Base-by-base conservation (phyloP, 2,797 vertebrate genomes). In the Siniperca scherzeri region DNA sequence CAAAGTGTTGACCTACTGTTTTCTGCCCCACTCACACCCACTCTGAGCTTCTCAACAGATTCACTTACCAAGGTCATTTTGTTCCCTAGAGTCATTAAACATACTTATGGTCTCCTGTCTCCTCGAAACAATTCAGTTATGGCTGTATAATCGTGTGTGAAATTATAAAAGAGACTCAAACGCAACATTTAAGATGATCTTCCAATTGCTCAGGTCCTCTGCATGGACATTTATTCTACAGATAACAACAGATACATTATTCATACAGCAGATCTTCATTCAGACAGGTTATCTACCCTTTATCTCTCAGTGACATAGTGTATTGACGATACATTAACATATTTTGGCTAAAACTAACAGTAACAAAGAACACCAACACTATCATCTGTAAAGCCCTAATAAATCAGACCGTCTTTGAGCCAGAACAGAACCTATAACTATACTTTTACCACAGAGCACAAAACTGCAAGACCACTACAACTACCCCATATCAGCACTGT, bases 51-150 rank as follows among this genome's bases (percentile, higher is more conserved):
- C 69, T 71, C 68, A 88, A 46, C 12, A 4, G 71, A 77, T 87
- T 84, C 59, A 25, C 78, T 85, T 46, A 30, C 78, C 65, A 84
- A 88, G 81, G 80, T 91, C 70, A 77, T 82, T 82, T 83, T 74
- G 13, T 59, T 82, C 50, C 44, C 62, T 40, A 2, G 1, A 80
- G 25, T 78, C 62, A 55, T 46, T 76, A 33, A 77, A 79, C 57
- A 56, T 42, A 27, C 67, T 66, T 38, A 40, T 40, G 22, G 19
- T 30, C 40, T 50, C 30, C 66, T 69, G 33, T 70, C 48, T 74
- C 52, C 40, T 46, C 8, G 7, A 59, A 64, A 62, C 52, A 75
- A 36, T 65, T 62, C 21, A 61, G 56, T 33, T 53, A 53, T 1
- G 25, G 61, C 53, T 68, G 53, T 13, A 36, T 22, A 72, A 84